Percentiles rank a stretch among this genome's conserved stretches.
Conservation (phyloP, 2,113 vertebrate species). For the Piprites chloris region DNA sequence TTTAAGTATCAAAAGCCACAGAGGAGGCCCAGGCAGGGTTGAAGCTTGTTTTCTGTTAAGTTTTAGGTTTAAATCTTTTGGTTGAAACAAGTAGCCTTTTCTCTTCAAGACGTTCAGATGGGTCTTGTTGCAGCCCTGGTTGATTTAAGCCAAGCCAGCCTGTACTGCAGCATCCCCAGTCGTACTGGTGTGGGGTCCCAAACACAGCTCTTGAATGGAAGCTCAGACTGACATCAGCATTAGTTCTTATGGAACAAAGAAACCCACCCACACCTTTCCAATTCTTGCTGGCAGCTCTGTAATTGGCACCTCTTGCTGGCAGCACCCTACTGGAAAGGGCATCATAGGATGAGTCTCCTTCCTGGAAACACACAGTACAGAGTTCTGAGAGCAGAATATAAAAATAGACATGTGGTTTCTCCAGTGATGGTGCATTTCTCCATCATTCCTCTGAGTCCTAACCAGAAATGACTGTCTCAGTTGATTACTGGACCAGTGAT, state of each 20-base stretch:
- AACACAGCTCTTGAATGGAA: not conserved
- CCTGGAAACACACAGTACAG: slow-evolving; percentile 26
- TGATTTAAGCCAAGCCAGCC: not conserved
- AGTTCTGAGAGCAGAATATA: not conserved
- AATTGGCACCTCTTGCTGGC: not conserved
- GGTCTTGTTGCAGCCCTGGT: not conserved
- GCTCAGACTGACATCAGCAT: not conserved
- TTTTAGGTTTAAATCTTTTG: not conserved
- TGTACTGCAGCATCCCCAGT: not conserved
- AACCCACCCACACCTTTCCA: not conserved
- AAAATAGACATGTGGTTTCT: slow-evolving; percentile 37
- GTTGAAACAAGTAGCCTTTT: not conserved
- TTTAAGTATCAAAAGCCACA: not conserved
- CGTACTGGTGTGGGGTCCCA: not conserved
- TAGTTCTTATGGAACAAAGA: not conserved
- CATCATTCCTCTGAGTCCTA: not conserved
- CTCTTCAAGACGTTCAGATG: not conserved
- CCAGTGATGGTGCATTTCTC: not conserved
- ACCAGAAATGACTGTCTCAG: not conserved
- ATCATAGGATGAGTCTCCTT: slow-evolving; percentile 31
- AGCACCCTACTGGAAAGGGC: not conserved
- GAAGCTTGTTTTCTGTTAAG: not conserved
- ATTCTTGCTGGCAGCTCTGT: not conserved
- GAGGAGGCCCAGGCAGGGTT: not conserved
- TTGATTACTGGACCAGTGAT: not conserved